Base-by-base conservation (phyloP, 2,888 invertebrate genomes). In the Lasioglossum oenotherae region DNA sequence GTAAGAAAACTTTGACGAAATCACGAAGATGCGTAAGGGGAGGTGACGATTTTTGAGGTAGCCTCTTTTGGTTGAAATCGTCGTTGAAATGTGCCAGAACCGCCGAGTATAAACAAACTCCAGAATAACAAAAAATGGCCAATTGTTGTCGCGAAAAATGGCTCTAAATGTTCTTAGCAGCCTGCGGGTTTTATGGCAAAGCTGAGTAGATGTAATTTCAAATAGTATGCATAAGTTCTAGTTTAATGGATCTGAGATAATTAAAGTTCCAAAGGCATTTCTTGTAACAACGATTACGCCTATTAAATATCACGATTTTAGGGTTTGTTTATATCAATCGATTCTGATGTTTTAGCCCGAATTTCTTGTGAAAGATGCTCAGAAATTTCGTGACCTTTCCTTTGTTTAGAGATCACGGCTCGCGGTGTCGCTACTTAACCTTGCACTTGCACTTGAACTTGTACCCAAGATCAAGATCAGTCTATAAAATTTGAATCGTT, bases 381-480 rank as follows among this genome's bases (percentile, higher is more conserved):
- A 19, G 12, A 35, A 69, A 64, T 8, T 35, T 71, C 71, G 71
- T 71, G 41, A 71, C 41, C 71, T 71, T 71, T 41, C n/a, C n/a
- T 41, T 38, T 19, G 16, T 38, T 57, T 53, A 80, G 31, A 49
- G 46, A 35, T 67, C 31, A 31, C n/a, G 78, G 86, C 78, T 75
- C 57, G 67, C 35, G 71, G 86, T 86, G 82, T 82, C 86, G 86
- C 86, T 85, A 85, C 86, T 76, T n/a, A 27, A 74, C 53, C 14
- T 46, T 78, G 44, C n/a, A 49, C 14, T 46, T 78, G 44, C n/a
- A 49, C 12, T 71, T 41, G 71, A 71, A 41, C n/a, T 71, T 38
- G 71, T 23, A 69, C 23, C 69, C 38, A 69, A 41, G 38, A 23
- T 38, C 23, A 41, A 38, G 71, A 14, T 38, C 23, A 1, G 23